A percentile compares a stretch with the other conserved stretches of the same genome.
Conservation (phyloP, 2,888 invertebrate species). For the Drosophila merina region DNA sequence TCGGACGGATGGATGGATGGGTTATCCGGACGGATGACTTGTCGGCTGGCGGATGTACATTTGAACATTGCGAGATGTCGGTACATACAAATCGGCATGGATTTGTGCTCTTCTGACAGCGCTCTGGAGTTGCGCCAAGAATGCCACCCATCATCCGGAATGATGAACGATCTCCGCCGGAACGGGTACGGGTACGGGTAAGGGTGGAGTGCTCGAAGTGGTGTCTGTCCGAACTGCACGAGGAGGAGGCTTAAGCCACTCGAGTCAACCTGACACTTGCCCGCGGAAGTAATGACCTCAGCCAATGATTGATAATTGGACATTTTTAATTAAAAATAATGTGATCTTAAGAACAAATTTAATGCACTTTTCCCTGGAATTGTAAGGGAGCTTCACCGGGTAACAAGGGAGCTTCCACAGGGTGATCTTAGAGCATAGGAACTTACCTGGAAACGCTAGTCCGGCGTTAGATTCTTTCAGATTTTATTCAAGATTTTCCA, state of each 20-base stretch:
- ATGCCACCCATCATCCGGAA: conserved; percentile 39
- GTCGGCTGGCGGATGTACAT: conserved; percentile 41
- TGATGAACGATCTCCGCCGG: conserved; percentile 44
- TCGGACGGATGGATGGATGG: conserved; percentile 3
- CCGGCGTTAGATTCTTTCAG: too few relatives aligned
- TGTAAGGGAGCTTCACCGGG: too few relatives aligned
- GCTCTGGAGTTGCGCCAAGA: conserved; percentile 71
- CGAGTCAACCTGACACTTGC: background rate
- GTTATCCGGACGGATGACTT: conserved; percentile 15
- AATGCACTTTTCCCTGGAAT: too few relatives aligned
- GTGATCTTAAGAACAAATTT: too few relatives aligned
- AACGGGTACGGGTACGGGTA: background rate
- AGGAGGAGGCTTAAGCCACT: background rate
- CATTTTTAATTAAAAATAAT: too few relatives aligned
- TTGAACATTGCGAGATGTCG: conserved; percentile 23
- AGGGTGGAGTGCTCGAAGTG: background rate
- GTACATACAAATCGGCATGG: conserved; percentile 53
- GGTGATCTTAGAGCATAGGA: too few relatives aligned
- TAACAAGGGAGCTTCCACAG: too few relatives aligned
- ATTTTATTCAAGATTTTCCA: too few relatives aligned
- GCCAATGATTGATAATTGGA: background rate
- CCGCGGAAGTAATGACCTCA: conserved; percentile 28
- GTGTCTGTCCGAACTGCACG: background rate
- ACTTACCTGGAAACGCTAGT: too few relatives aligned
- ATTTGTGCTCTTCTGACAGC: conserved; percentile 70